Evolutionary conservation across 2,797 vertebrate species (phyloP).

Genomic region (Aeoliscus strigatus): DNA sequence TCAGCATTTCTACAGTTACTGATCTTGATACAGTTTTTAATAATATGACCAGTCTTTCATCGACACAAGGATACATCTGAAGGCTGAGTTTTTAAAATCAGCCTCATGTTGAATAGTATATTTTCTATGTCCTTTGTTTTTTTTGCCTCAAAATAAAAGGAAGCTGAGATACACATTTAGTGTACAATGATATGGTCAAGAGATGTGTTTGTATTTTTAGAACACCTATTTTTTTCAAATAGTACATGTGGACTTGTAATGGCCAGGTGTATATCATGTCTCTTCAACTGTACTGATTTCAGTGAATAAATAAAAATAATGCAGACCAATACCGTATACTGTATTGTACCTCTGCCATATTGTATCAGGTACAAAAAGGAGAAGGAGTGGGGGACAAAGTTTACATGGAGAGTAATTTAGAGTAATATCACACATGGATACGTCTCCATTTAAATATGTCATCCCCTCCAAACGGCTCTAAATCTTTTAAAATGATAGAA

Average conservation of each 20-base stretch:
- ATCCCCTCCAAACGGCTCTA: too few relatives aligned
- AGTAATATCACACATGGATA: too few relatives aligned
- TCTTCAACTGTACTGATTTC: conserved; percentile 21
- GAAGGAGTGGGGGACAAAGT: too few relatives aligned
- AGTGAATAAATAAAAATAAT: conserved; percentile 59
- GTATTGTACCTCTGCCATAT: too few relatives aligned
- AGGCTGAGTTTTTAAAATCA: conserved; percentile 5
- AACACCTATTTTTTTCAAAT: conserved; percentile 12
- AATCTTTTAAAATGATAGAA: too few relatives aligned
- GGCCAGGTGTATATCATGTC: conserved; percentile 9
- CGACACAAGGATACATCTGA: neutral
- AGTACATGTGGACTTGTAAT: conserved; percentile 4
- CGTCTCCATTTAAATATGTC: too few relatives aligned
- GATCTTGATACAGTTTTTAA: conserved; percentile 8
- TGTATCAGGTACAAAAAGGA: too few relatives aligned
- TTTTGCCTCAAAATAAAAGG: conserved; percentile 2
- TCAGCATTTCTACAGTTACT: neutral
- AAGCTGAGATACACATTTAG: conserved; percentile 12
- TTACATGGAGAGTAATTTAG: too few relatives aligned
- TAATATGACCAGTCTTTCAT: conserved; percentile 4
- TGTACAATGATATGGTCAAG: conserved; percentile 4
- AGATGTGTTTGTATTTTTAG: conserved; percentile 11
- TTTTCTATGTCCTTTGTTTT: conserved; percentile 45
- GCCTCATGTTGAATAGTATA: conserved; percentile 16
- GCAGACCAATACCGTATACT: too few relatives aligned